Evolutionary conservation across 2,888 invertebrate genomes (phyloP).

Genomic region (Acanthacorydalis orientalis): DNA sequence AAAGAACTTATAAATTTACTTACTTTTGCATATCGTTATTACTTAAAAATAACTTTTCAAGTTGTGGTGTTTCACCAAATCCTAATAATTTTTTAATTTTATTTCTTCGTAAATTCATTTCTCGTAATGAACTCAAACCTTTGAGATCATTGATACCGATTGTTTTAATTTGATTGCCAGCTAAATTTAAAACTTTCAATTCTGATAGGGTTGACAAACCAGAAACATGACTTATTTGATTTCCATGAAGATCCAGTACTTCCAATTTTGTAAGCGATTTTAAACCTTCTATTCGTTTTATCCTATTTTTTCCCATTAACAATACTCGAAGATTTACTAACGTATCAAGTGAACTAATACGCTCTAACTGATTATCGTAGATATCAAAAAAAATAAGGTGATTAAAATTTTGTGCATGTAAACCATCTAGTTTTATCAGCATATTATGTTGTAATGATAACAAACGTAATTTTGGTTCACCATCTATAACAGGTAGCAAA

Average conservation of each 20-base stretch:
- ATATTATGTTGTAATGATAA: conserved; percentile 87
- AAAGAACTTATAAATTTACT: conserved; percentile 13
- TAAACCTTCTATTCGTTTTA: conserved; percentile 63
- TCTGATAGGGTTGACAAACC: conserved; percentile 54
- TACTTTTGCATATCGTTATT: conserved; percentile 60
- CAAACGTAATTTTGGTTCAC: conserved; percentile 63
- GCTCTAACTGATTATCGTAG: conserved; percentile 87
- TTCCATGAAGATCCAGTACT: conserved; percentile 85
- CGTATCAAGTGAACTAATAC: conserved; percentile 59
- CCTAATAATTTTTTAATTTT: conserved; percentile 63
- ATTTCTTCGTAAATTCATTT: conserved; percentile 79
- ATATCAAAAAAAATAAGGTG: conserved; percentile 83
- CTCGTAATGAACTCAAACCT: conserved; percentile 62
- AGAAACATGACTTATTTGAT: conserved; percentile 56
- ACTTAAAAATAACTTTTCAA: conserved; percentile 66
- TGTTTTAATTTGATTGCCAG: conserved; percentile 73
- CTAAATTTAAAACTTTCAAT: conserved; percentile 80
- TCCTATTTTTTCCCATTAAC: conserved; percentile 81
- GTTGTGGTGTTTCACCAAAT: conserved; percentile 56
- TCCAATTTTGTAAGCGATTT: conserved; percentile 58
- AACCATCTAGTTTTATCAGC: conserved; percentile 54
- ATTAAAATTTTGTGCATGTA: conserved; percentile 34
- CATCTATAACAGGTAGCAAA: conserved; percentile 67
- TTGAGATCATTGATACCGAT: conserved; percentile 62
- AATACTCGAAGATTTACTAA: conserved; percentile 69